Conservation (phyloP, 2,888 invertebrate species). For the Microctonus hyperodae region DNA sequence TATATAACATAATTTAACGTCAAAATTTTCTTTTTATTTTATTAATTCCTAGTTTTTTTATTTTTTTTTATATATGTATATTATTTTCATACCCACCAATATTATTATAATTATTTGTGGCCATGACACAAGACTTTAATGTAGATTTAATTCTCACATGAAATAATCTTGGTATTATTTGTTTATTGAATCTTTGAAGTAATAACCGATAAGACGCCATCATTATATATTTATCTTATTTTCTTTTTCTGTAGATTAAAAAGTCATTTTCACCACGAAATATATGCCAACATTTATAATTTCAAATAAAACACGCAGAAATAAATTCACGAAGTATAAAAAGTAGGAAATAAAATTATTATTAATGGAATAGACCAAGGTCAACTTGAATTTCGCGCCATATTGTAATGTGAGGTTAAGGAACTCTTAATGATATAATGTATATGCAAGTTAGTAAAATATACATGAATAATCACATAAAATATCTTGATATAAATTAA, state of each 20-base stretch:
- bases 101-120: constrained; percentile 6
- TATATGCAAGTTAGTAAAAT: neutral
- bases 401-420: neutral
- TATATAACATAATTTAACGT: too few species aligned
- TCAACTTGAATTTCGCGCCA: neutral
- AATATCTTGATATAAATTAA: too few species aligned
- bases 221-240: neutral
- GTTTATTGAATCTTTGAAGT: constrained; percentile 3
- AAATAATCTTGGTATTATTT: constrained; percentile 20
- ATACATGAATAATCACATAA: neutral
- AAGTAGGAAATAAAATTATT: neutral
- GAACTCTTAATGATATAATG: neutral
- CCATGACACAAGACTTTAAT: neutral
- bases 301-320: neutral
- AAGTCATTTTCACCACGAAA: neutral
- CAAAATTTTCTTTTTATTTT: neutral
- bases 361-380: neutral
- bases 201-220: constrained; percentile 1
- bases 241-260: neutral
- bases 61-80: neutral
- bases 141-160: neutral
- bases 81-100: constrained; percentile 18
- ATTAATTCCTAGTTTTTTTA: neutral
- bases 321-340: neutral
- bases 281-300: neutral